phyloP scores from a whole-genome alignment of 2,113 vertebrate species.

The Pleuronectes platessa region DNA sequence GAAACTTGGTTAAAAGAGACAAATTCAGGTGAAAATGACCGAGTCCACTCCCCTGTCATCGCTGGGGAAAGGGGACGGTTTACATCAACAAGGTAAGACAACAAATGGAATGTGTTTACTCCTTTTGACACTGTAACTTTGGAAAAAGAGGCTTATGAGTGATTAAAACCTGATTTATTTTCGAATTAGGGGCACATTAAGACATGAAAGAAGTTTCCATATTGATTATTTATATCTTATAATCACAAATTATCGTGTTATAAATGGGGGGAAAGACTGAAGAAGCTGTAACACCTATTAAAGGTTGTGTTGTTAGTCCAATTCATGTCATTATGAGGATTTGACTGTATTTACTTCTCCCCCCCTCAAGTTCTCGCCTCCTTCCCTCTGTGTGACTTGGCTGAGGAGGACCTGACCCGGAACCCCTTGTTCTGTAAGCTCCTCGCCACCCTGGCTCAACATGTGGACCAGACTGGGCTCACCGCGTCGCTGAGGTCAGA shows the following conservation, averaged over 20 bases:
- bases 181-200: too few species aligned
- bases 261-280: too few species aligned
- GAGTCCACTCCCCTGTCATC: slow-evolving; percentile 16
- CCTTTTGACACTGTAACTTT: neutral
- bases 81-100: slow-evolving; percentile 76
- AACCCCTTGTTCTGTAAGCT: slow-evolving; percentile 86
- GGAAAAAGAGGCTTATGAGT: neutral
- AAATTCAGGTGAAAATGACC: slow-evolving; percentile 32
- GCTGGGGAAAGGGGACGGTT: slow-evolving; percentile 62
- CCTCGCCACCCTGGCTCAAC: slow-evolving; percentile 81
- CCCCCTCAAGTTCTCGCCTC: slow-evolving; percentile 71
- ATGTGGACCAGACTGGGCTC: slow-evolving; percentile 84
- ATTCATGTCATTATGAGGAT: neutral
- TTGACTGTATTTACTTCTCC: too few species aligned
- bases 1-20: too few species aligned
- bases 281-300: too few species aligned
- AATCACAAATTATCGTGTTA: too few species aligned
- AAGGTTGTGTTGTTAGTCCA: neutral
- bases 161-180: too few species aligned
- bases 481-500: slow-evolving; percentile 78
- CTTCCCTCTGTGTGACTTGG: slow-evolving; percentile 83
- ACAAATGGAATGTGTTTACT: neutral
- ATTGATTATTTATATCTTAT: too few species aligned
- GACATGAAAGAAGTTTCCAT: too few species aligned
- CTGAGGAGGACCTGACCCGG: slow-evolving; percentile 83